Evolutionary conservation across 2,113 vertebrate genomes (phyloP), one percentile per base, ranked within the genome.

Genomic region (Apteryx owenii): DNA sequence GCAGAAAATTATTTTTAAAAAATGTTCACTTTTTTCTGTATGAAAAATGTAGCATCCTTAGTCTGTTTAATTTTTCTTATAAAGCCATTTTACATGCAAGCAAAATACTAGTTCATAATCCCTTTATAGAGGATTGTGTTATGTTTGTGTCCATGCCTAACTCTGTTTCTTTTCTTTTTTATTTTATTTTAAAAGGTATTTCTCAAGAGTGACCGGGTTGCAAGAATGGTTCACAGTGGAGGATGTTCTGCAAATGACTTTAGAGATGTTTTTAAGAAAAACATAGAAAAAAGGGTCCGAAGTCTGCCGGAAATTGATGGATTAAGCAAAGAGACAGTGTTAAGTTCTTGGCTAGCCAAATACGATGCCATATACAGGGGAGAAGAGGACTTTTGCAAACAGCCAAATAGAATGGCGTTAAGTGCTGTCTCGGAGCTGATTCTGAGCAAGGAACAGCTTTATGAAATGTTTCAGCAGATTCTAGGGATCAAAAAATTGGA

Each of bases 401-500:
- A 98, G 51, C 97, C 98, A 0, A 99, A 98, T 58, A 98, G 99
- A n/a, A 98, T 99, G 96, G 98, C 99, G 48, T 97, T 99, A 53
- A 99, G 99, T 65, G 98, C 99, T 11, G 99, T 99, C 31, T 99
- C 99, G 1, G 99, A 99, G 97, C 99, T 99, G 60, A 99, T 99
- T 97, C 98, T 99, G 93, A 99, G 99, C 96, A 99, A 99, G 96
- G 99, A 99, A 90, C 99, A 99, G 94, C 99, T 99, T 77, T 99
- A 99, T 84, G 98, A 99, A 97, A 99, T 99, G 99, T 99, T 99
- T 96, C 99, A 99, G 94, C 99, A 99, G 98, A 99, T 99, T 92
- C 98, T 99, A 56, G 98, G 99, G 28, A 98, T 99, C 95, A 99
- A 99, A 93, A 99, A 99, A 94, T 98, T 99, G 89, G 99, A 99